Evolutionary conservation across 2,113 vertebrate genomes (phyloP), one percentile per base, ranked within the genome.

Genomic region (Acrocephalus kingi): DNA sequence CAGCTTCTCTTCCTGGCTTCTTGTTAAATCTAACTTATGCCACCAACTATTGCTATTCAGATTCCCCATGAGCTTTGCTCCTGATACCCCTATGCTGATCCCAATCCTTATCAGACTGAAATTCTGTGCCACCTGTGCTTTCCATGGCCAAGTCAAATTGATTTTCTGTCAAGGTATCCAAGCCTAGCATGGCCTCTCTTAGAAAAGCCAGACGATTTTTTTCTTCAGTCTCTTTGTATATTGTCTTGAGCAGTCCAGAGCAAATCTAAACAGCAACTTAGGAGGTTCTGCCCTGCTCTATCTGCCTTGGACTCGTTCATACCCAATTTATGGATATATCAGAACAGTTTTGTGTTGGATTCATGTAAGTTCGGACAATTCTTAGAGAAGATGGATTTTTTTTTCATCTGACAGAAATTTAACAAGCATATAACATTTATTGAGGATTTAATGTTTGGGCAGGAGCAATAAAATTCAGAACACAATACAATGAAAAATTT

Each of bases 61-160:
- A 83, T 64, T 64, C 22, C 9, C 8, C 15, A 27, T 21, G 14
- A 59, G 7, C n/a, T 63, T 87, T 91, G 9, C 8, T 51, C 15
- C 22, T 46, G n/a, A 39, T 27, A 43, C 2, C 2, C 0, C 25
- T 73, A 6, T 43, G 37, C 6, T 3, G 6, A 31, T 43, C 11
- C 9, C 31, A 39, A 23, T 25, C 28, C 15, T 48, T 45, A 61
- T 17, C 16, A 41, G 28, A n/a, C 22, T 51, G 15, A 64, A 84
- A 4, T 83, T 68, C 9, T n/a, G 9, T 75, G 45, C 4, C 35
- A 9, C 25, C 9, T 41, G 13, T 67, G 24, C 23, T 84, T 75
- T 66, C 61, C 2, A 2, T 8, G 22, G 10, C 33, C 49, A 37
- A 79, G 39, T 28, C 31, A 75, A 72, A 62, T 16, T n/a, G 6